Percentiles rank a stretch among this genome's conserved stretches.
Evolutionary conservation across 2,797 vertebrate species (phyloP).

Genomic region (Aulostomus chinensis): DNA sequence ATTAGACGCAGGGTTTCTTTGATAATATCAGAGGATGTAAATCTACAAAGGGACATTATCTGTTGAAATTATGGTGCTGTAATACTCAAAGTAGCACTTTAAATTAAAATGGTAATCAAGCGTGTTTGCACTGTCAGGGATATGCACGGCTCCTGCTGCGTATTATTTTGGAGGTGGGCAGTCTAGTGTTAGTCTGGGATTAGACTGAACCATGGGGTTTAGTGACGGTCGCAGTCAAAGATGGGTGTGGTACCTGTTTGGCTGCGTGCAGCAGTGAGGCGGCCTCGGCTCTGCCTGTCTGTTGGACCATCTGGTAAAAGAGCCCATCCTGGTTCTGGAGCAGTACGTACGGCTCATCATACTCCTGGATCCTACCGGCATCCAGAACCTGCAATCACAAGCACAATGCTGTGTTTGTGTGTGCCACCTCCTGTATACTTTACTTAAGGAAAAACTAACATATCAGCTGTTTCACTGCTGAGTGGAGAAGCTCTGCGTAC

Average conservation of each 20-base stretch:
- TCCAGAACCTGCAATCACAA: constrained; percentile 84
- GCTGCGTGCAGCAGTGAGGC: constrained; percentile 83
- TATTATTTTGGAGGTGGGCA: constrained; percentile 66
- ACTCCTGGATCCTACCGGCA: constrained; percentile 90
- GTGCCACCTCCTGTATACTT: constrained; percentile 63
- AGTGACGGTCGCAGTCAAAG: constrained; percentile 37
- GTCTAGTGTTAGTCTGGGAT: constrained; percentile 55
- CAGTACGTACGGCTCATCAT: constrained; percentile 90
- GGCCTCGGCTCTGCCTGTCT: constrained; percentile 88
- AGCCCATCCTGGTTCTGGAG: constrained; percentile 89
- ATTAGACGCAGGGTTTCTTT: constrained; percentile 58
- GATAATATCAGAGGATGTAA: constrained; percentile 67
- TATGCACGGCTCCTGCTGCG: constrained; percentile 46
- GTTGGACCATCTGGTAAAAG: constrained; percentile 93
- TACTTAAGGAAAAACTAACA: constrained; percentile 70
- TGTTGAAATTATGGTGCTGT: constrained; percentile 64
- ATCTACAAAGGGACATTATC: constrained; percentile 77
- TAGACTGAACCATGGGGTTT: constrained; percentile 52
- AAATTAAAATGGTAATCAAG: constrained; percentile 76
- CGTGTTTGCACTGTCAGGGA: constrained; percentile 72
- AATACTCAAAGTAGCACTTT: constrained; percentile 59
- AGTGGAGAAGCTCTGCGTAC: constrained; percentile 63
- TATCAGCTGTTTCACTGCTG: constrained; percentile 76
- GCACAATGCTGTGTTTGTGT: constrained; percentile 58
- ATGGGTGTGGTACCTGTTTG: constrained; percentile 80